Percentiles rank a stretch among this genome's conserved stretches.
These are phyloP conservation scores for Rhorus exstirpatorius DNA, from an alignment of 2,888 invertebrate genomes.

Conservation along the genomic window DNA sequence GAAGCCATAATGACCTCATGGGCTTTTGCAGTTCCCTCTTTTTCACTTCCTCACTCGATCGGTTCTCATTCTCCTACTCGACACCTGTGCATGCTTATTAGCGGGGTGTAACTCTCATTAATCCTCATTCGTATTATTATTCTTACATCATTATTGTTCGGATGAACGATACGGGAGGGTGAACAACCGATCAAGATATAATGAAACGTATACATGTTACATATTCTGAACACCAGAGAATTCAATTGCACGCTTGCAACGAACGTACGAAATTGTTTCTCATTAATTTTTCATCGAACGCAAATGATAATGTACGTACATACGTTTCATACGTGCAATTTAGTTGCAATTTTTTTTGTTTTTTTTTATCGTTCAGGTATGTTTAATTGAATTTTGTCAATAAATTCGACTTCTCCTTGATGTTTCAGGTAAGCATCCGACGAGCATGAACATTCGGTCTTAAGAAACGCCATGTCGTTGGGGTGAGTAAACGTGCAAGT, in stretches of 20 bases:
- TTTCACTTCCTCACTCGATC: constrained; percentile 5
- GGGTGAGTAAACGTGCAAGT: constrained; percentile 50
- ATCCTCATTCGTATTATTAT: constrained; percentile 40
- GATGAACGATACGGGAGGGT: constrained; percentile 32
- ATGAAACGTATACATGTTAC: constrained; percentile 19
- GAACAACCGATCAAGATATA: constrained; percentile 23
- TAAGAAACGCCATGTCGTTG: background rate
- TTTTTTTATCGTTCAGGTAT: too few species aligned
- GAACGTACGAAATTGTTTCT: constrained; percentile 18
- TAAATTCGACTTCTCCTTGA: constrained; percentile 28
- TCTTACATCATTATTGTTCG: constrained; percentile 51
- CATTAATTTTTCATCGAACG: constrained; percentile 6
- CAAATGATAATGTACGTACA: too few species aligned
- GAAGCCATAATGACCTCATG: constrained; percentile 52
- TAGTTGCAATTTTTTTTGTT: too few species aligned
- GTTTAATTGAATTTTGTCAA: constrained; percentile 11
- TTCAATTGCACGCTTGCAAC: constrained; percentile 33
- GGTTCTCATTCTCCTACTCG: constrained; percentile 31
- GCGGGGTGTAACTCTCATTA: constrained; percentile 64
- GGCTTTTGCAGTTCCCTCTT: too few species aligned
- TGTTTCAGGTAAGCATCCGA: constrained; percentile 78
- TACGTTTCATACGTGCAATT: too few species aligned
- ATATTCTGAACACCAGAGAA: constrained; percentile 6
- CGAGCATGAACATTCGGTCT: constrained; percentile 26
- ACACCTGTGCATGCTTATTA: constrained; percentile 65